Evolutionary conservation across 2,113 vertebrate species (phyloP).

Genomic region (Zosterops borbonicus): DNA sequence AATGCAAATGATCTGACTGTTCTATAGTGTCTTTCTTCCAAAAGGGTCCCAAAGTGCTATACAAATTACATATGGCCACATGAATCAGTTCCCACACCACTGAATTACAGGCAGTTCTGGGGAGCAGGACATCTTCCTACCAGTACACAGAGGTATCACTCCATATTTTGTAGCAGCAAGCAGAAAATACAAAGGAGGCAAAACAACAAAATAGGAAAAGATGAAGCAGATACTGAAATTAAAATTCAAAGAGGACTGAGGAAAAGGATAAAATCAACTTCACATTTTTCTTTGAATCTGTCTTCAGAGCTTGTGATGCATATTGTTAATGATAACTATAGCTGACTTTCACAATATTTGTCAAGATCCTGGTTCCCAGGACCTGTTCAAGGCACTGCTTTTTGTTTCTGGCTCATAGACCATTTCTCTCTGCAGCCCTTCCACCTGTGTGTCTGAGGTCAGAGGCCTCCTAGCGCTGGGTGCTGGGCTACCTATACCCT

Average conservation of each 20-base stretch:
- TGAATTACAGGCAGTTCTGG: not conserved
- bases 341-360: not conserved
- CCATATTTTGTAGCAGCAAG: not conserved
- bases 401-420: not conserved
- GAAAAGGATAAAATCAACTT: not conserved
- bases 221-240: not conserved
- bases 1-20: slow-evolving; percentile 48
- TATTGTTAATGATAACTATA: not conserved
- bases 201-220: not conserved
- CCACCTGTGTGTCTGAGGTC: not conserved
- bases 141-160: not conserved
- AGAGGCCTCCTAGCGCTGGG: not conserved
- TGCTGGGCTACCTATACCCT: not conserved
- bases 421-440: not conserved
- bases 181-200: not conserved
- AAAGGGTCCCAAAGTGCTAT: slow-evolving; percentile 28
- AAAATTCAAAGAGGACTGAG: not conserved
- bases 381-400: not conserved
- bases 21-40: slow-evolving; percentile 38
- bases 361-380: not conserved
- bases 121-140: not conserved
- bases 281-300: not conserved
- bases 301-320: not conserved
- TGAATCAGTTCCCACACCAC: slow-evolving; percentile 39
- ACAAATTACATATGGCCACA: slow-evolving; percentile 39